Evolutionary conservation across 1,140 invertebrate species (phyloP).

Genomic region (Conus betulinus): DNA sequence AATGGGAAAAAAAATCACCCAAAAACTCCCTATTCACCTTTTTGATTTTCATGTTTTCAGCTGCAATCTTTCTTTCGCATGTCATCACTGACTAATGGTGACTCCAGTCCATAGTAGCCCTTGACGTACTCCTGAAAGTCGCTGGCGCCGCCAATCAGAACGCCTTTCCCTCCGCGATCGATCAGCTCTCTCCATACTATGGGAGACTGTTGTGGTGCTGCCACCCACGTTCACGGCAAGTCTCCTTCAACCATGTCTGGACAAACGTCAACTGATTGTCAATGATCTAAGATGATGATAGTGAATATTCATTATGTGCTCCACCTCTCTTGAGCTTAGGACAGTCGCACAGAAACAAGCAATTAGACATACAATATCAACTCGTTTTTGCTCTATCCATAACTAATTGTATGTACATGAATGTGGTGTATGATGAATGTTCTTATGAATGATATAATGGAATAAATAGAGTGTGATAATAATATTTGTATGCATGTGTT

Average conservation of each 20-base stretch:
- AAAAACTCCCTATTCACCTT: neutral
- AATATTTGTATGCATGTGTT: too few relatives aligned
- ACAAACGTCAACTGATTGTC: neutral
- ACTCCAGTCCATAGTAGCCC: slow-evolving; percentile 73
- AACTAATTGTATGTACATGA: too few relatives aligned
- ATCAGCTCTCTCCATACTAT: slow-evolving; percentile 76
- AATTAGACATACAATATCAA: too few relatives aligned
- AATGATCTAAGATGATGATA: neutral
- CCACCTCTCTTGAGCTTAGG: too few relatives aligned
- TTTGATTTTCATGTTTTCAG: slow-evolving; percentile 70
- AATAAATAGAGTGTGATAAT: too few relatives aligned
- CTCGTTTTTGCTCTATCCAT: too few relatives aligned
- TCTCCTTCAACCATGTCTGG: slow-evolving; percentile 70
- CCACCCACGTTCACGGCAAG: slow-evolving; percentile 70
- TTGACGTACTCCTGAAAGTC: slow-evolving; percentile 76
- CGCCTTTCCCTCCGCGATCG: slow-evolving; percentile 75
- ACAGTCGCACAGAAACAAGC: too few relatives aligned
- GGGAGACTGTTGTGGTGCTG: slow-evolving; percentile 68
- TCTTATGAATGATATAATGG: too few relatives aligned
- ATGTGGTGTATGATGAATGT: too few relatives aligned
- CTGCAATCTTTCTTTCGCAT: slow-evolving; percentile 66
- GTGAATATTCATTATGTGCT: neutral
- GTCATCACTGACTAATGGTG: slow-evolving; percentile 68
- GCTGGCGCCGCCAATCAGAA: slow-evolving; percentile 75
- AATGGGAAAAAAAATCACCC: too few relatives aligned